These are phyloP conservation scores for Intellagama lesueurii DNA, from an alignment of 2,797 vertebrate genomes.

Conservation along the genomic window DNA sequence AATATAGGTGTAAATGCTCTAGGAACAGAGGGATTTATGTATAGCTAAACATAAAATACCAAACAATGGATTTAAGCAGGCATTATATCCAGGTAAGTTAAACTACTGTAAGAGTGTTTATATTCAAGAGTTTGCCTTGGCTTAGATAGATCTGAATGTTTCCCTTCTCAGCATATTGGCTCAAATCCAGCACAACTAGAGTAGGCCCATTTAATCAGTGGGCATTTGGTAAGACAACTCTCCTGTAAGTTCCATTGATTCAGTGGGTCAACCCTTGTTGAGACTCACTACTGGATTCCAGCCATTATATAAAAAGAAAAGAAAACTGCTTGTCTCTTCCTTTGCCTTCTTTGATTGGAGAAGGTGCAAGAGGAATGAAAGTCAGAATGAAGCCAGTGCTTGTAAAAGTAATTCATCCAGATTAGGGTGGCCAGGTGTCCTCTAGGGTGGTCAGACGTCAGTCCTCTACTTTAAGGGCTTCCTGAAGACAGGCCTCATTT, in stretches of 20 bases:
- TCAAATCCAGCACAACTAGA: not conserved
- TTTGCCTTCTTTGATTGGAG: not conserved
- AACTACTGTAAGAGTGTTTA: not conserved
- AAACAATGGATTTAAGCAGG: not conserved
- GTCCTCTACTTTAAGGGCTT: too few relatives aligned
- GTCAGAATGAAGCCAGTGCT: not conserved
- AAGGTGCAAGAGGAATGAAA: not conserved
- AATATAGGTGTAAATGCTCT: not conserved
- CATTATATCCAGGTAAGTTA: not conserved
- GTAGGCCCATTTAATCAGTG: not conserved
- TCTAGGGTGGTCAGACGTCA: too few relatives aligned
- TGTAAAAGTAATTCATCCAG: not conserved
- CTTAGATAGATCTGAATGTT: constrained; percentile 7
- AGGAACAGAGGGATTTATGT: not conserved
- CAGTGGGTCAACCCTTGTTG: too few relatives aligned
- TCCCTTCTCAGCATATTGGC: not conserved
- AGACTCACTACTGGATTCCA: not conserved
- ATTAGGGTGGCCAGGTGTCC: too few relatives aligned
- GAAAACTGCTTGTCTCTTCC: not conserved
- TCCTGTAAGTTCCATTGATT: too few relatives aligned
- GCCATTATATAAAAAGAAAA: not conserved
- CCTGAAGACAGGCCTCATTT: too few relatives aligned
- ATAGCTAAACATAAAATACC: not conserved
- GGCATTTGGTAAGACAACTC: too few relatives aligned
- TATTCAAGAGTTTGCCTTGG: not conserved